Evolutionary conservation across 2,888 invertebrate genomes (phyloP).

Genomic region (Spisula solida): DNA sequence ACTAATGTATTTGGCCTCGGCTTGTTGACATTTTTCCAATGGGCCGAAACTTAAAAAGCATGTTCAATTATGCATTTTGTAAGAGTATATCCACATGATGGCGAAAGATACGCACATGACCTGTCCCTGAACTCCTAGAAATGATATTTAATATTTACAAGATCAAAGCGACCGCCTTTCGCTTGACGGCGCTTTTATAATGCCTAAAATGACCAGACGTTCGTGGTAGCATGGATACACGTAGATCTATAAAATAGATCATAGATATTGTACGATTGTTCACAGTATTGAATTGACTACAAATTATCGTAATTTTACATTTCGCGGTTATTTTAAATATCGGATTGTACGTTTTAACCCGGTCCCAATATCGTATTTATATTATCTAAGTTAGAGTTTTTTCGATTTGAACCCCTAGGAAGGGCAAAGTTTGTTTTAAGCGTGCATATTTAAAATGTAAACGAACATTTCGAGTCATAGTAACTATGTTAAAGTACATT

Average conservation of each 20-base stretch:
- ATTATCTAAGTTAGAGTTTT: no score
- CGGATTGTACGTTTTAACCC: no score
- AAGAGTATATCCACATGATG: slow-evolving; percentile 25
- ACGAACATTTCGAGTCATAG: no score
- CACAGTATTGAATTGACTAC: neutral
- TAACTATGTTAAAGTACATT: no score
- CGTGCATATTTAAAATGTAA: no score
- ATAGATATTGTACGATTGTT: neutral
- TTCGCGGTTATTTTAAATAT: no score
- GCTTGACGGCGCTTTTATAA: neutral
- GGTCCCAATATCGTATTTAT: no score
- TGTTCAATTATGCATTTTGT: slow-evolving; percentile 38
- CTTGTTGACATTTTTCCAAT: slow-evolving; percentile 21
- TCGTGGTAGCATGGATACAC: neutral
- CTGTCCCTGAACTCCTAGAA: slow-evolving; percentile 53
- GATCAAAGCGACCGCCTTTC: slow-evolving; percentile 59
- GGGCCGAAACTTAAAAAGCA: slow-evolving; percentile 32
- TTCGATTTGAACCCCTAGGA: no score
- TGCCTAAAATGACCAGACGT: neutral
- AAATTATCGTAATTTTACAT: no score
- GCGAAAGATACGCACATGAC: slow-evolving; percentile 44
- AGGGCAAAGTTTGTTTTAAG: no score
- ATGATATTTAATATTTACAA: slow-evolving; percentile 56
- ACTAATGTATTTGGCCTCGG: slow-evolving; percentile 10
- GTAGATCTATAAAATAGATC: neutral